Percentiles rank a stretch among this genome's conserved stretches.
phyloP scores from a whole-genome alignment of 2,888 invertebrate genomes.

The Ceriagrion tenellum region DNA sequence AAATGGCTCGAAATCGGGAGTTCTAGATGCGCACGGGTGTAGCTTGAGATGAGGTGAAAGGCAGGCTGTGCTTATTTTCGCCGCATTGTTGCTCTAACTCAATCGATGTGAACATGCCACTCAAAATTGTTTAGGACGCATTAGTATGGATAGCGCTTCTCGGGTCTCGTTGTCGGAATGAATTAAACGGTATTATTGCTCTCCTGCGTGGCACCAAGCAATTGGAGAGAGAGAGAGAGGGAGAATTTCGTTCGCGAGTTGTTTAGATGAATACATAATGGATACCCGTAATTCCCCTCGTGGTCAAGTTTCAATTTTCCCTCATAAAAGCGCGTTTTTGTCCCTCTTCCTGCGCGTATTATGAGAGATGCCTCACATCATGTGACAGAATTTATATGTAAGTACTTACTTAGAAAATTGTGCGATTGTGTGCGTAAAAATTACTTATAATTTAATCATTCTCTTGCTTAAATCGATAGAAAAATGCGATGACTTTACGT shows the following conservation, averaged over 20 bases:
- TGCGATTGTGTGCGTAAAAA: too few species aligned
- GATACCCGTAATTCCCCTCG: not conserved
- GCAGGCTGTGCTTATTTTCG: not conserved
- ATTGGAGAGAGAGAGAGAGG: not conserved
- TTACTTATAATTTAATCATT: too few species aligned
- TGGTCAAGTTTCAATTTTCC: not conserved
- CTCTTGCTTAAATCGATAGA: too few species aligned
- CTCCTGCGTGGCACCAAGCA: not conserved
- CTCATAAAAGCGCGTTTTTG: not conserved
- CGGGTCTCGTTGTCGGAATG: not conserved
- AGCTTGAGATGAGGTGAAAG: not conserved
- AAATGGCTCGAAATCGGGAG: not conserved
- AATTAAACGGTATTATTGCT: conserved; percentile 9
- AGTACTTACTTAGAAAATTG: too few species aligned
- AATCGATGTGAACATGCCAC: not conserved
- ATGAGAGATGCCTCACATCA: too few species aligned
- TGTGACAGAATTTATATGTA: too few species aligned
- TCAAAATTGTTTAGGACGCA: not conserved
- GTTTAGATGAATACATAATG: conserved; percentile 10
- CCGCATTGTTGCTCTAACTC: conserved; percentile 1
- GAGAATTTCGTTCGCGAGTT: not conserved
- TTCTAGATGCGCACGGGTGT: not conserved
- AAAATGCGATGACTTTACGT: too few species aligned
- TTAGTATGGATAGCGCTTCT: not conserved
- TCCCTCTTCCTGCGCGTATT: too few species aligned